Conservation (phyloP, 2,797 vertebrate species). For the Arnoldichthys spilopterus region DNA sequence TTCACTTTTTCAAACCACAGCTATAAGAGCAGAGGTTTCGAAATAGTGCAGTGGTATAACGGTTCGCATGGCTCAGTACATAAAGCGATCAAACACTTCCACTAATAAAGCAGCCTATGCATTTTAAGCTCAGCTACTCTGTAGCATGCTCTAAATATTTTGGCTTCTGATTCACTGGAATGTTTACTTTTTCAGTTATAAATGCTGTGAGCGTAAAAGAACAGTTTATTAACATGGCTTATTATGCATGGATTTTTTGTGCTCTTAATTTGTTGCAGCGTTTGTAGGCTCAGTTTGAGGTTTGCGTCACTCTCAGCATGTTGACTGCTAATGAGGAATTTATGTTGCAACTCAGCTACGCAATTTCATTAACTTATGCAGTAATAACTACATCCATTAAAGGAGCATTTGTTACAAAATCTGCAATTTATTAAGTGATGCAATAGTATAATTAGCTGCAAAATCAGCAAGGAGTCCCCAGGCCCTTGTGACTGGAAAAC, state of each 20-base stretch:
- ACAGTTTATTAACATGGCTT: constrained; percentile 21
- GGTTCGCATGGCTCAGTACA: constrained; percentile 8
- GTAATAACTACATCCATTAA: constrained; percentile 12
- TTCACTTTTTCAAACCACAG: constrained; percentile 31
- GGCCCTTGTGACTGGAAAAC: background rate
- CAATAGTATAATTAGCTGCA: background rate
- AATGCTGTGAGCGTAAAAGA: background rate
- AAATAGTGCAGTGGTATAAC: constrained; percentile 21
- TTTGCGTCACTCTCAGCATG: constrained; percentile 10
- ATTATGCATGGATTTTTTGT: constrained; percentile 19
- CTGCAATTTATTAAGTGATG: background rate
- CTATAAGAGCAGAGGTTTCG: constrained; percentile 17
- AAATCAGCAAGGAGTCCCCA: background rate
- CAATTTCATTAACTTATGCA: constrained; percentile 5
- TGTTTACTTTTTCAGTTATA: constrained; percentile 34
- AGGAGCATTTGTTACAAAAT: background rate
- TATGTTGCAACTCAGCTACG: background rate
- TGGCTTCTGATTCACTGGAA: constrained; percentile 5
- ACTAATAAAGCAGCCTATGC: constrained; percentile 32
- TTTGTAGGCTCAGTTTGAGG: background rate
- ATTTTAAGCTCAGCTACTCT: constrained; percentile 23
- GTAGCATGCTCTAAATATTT: constrained; percentile 20
- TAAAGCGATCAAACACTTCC: constrained; percentile 15
- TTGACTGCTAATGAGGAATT: constrained; percentile 16
- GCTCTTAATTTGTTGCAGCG: constrained; percentile 24